Conservation (phyloP, 2,888 invertebrate species). For the Tuberolachnus salignus region DNA sequence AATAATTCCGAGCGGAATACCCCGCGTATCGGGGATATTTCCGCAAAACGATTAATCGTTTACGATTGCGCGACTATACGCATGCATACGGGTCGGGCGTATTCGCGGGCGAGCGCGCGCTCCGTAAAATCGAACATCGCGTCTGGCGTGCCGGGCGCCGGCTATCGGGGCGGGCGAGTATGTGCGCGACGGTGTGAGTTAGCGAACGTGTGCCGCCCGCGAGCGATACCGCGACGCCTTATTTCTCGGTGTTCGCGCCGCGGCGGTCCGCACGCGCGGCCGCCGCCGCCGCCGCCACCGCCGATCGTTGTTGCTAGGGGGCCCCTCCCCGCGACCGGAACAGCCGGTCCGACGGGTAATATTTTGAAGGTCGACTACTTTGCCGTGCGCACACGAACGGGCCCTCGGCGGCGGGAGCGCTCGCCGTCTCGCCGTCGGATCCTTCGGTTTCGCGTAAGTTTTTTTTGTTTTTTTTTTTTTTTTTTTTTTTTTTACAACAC, state of each 20-base stretch:
- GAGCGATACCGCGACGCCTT: conserved; percentile 31
- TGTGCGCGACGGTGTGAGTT: not conserved
- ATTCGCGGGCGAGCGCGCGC: not conserved
- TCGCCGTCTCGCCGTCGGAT: conserved; percentile 2
- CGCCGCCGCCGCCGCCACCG: not conserved
- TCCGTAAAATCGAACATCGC: conserved; percentile 33
- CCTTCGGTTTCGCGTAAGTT: conserved; percentile 6
- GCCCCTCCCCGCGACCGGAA: not conserved
- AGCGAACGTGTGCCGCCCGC: conserved; percentile 2
- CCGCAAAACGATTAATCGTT: no score
- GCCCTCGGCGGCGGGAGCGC: not conserved
- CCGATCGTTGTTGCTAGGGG: conserved; percentile 51
- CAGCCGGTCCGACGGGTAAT: not conserved
- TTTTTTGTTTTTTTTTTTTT: no score
- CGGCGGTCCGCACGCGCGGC: not conserved
- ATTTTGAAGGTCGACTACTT: not conserved
- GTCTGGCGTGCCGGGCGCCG: not conserved
- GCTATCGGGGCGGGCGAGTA: not conserved
- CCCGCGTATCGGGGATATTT: no score
- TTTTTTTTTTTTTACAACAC: not conserved
- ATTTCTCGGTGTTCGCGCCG: conserved; percentile 24
- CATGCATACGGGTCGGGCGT: no score
- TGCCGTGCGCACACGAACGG: not conserved
- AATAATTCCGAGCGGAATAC: no score
- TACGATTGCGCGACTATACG: no score